Evolutionary conservation across 1,140 invertebrate species (phyloP).

Genomic region (Tetragonula clypearis): DNA sequence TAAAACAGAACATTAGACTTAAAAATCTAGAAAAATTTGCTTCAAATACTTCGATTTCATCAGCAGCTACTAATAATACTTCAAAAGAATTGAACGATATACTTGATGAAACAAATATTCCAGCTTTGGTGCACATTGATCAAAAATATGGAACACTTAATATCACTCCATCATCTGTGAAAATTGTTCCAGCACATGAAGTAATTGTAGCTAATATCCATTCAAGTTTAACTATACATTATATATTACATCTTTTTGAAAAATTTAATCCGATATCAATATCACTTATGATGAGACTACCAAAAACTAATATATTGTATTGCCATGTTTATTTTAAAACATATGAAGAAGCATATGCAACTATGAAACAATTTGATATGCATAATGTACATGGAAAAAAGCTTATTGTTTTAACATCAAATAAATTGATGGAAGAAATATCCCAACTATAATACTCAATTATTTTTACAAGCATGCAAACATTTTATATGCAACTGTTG

Average conservation of each 20-base stretch:
- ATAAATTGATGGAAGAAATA: constrained; percentile 30
- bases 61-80: background rate
- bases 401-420: constrained; percentile 64
- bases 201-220: constrained; percentile 74
- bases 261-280: constrained; percentile 71
- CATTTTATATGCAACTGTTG: background rate
- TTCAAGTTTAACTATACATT: constrained; percentile 53
- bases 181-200: constrained; percentile 57
- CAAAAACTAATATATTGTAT: constrained; percentile 60
- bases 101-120: constrained; percentile 3
- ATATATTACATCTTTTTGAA: constrained; percentile 72
- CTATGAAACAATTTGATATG: constrained; percentile 68
- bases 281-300: constrained; percentile 52
- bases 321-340: constrained; percentile 74
- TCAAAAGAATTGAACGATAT: background rate
- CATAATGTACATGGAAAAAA: constrained; percentile 42
- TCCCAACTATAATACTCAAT: background rate
- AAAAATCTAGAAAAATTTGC: background rate
- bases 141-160: background rate
- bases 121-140: constrained; percentile 17
- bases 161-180: background rate
- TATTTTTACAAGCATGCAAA: background rate
- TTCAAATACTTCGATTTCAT: background rate
- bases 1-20: no score
- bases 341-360: constrained; percentile 45